Percentiles rank a stretch among this genome's conserved stretches.
These are phyloP conservation scores for Epirrita christyi DNA, from an alignment of 2,888 invertebrate genomes.

Conservation along the genomic window DNA sequence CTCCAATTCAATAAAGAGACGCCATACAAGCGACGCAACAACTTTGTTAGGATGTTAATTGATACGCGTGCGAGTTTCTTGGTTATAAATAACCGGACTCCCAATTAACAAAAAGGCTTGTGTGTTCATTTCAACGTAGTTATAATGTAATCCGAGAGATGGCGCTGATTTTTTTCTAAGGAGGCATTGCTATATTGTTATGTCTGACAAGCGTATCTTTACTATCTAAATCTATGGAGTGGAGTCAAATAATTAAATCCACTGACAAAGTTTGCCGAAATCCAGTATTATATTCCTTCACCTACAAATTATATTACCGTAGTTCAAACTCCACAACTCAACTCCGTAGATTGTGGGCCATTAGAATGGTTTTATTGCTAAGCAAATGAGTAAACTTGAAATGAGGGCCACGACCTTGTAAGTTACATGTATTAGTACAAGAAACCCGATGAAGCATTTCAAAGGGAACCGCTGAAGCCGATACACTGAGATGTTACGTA, in stretches of 20 bases:
- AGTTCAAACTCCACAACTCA: conserved; percentile 11
- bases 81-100: too few relatives aligned
- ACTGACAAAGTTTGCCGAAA: neutral
- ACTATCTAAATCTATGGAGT: too few relatives aligned
- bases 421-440: conserved; percentile 34
- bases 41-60: too few relatives aligned
- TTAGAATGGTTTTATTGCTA: conserved; percentile 39
- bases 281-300: neutral
- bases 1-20: too few relatives aligned
- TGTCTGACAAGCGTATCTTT: too few relatives aligned
- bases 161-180: too few relatives aligned
- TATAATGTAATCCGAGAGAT: too few relatives aligned
- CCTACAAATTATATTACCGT: conserved; percentile 13
- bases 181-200: too few relatives aligned
- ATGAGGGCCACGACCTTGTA: conserved; percentile 38
- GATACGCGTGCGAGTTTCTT: too few relatives aligned
- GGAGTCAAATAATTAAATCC: neutral
- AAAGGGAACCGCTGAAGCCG: conserved; percentile 12
- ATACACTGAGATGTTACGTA: conserved; percentile 19
- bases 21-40: too few relatives aligned
- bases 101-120: too few relatives aligned
- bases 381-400: conserved; percentile 41
- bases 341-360: conserved; percentile 19
- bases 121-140: too few relatives aligned
- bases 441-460: conserved; percentile 24